A percentile compares a stretch with the other conserved stretches of the same genome.
These are phyloP conservation scores for Parnassius mnemosyne DNA, from an alignment of 2,888 invertebrate species.

Conservation along the genomic window DNA sequence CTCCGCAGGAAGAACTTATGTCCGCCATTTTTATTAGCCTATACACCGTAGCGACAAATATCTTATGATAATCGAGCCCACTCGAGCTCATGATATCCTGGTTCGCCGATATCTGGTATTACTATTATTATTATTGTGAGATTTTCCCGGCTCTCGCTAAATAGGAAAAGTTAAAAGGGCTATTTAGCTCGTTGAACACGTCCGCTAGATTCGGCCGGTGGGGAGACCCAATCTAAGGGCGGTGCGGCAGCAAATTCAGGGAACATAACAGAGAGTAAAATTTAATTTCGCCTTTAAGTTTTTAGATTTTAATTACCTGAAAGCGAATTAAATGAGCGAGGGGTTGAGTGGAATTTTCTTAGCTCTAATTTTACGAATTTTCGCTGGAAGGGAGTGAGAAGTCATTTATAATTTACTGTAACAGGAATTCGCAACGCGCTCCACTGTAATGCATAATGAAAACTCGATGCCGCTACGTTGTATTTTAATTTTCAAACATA, in stretches of 20 bases:
- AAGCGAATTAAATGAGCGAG: conserved; percentile 72
- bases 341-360: conserved; percentile 34
- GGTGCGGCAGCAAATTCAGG: conserved; percentile 1
- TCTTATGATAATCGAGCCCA: conserved; percentile 56
- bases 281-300: conserved; percentile 76
- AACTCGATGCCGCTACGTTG: conserved; percentile 10
- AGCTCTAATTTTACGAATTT: conserved; percentile 24
- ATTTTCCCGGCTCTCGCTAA: conserved; percentile 70
- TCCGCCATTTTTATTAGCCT: conserved; percentile 44
- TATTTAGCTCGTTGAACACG: conserved; percentile 73
- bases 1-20: conserved; percentile 21
- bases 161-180: conserved; percentile 81
- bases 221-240: conserved; percentile 20
- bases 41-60: conserved; percentile 44
- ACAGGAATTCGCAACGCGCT: conserved; percentile 24
- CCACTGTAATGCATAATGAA: conserved; percentile 25
- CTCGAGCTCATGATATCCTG: conserved; percentile 63
- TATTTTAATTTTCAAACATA: conserved; percentile 21
- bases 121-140: conserved; percentile 76
- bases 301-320: conserved; percentile 80
- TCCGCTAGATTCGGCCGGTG: conserved; percentile 44
- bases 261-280: conserved; percentile 54
- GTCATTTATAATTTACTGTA: conserved; percentile 28
- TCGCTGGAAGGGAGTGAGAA: conserved; percentile 5
- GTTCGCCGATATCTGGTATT: conserved; percentile 41